These are phyloP conservation scores for Mola mola DNA, from an alignment of 2,113 vertebrate species.

Conservation along the genomic window DNA sequence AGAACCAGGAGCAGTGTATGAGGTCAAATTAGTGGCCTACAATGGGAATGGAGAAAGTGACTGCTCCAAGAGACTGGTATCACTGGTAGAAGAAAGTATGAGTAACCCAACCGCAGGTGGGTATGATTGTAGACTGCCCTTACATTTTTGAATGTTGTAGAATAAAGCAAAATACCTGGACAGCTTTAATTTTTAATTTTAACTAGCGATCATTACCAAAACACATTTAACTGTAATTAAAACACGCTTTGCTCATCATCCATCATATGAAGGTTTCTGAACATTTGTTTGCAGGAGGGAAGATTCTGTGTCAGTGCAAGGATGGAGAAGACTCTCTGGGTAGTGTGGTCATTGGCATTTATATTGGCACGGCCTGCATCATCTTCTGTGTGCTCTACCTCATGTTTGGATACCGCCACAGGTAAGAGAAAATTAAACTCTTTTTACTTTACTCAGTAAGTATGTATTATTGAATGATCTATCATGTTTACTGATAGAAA, in stretches of 20 bases:
- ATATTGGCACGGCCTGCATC: conserved; percentile 83
- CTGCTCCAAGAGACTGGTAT: conserved; percentile 78
- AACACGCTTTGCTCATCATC: too few relatives aligned
- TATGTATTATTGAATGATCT: too few relatives aligned
- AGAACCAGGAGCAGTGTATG: conserved; percentile 77
- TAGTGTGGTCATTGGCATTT: conserved; percentile 80
- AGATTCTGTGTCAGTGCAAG: conserved; percentile 72
- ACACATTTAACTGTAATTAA: not conserved
- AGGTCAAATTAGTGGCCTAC: conserved; percentile 82
- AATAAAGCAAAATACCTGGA: too few relatives aligned
- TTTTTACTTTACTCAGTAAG: too few relatives aligned
- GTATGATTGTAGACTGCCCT: not conserved
- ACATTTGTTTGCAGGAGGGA: conserved; percentile 45
- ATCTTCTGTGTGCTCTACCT: conserved; percentile 84
- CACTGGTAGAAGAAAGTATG: conserved; percentile 63
- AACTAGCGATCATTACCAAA: too few relatives aligned
- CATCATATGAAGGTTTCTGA: not conserved
- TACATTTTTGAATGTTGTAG: not conserved
- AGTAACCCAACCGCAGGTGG: conserved; percentile 70
- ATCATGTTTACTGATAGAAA: too few relatives aligned
- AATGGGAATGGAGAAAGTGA: conserved; percentile 82
- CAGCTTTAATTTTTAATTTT: too few relatives aligned
- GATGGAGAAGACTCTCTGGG: conserved; percentile 72
- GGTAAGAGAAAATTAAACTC: conserved; percentile 56
- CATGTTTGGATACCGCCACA: conserved; percentile 83